These are phyloP conservation scores for Esox masquinongy DNA, from an alignment of 2,797 vertebrate genomes.

Conservation along the genomic window DNA sequence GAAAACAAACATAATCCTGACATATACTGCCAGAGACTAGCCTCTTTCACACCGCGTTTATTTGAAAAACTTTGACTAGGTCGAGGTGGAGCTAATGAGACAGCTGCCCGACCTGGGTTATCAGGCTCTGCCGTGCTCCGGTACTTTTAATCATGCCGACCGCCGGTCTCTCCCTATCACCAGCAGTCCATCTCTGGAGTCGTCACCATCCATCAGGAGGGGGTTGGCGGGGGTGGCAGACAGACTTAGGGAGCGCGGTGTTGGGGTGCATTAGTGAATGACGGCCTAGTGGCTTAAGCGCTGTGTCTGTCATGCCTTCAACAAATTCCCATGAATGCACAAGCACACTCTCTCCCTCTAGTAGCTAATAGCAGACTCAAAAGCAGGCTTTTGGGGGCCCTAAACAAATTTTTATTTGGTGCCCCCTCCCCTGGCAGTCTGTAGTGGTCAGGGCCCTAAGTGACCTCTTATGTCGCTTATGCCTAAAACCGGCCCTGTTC, in stretches of 20 bases:
- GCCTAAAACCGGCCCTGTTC: too few species aligned
- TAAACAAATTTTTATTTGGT: too few species aligned
- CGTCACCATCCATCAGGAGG: conserved; percentile 82
- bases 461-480: too few species aligned
- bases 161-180: conserved; percentile 87
- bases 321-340: background rate
- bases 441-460: too few species aligned
- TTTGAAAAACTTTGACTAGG: conserved; percentile 69
- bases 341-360: too few species aligned
- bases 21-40: conserved; percentile 71
- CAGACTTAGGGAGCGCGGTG: conserved; percentile 76
- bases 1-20: conserved; percentile 72
- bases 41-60: conserved; percentile 64
- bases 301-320: conserved; percentile 53
- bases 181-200: conserved; percentile 78
- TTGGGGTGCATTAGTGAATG: conserved; percentile 86
- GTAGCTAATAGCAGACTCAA: too few species aligned
- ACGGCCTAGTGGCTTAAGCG: conserved; percentile 69
- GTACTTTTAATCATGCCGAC: conserved; percentile 87
- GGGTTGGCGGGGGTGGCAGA: conserved; percentile 81
- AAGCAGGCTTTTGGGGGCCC: too few species aligned
- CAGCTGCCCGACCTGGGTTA: conserved; percentile 76
- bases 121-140: conserved; percentile 83
- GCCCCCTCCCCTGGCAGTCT: too few species aligned
- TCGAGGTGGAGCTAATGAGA: conserved; percentile 70